Evolutionary conservation across 35 echinoderm and acorn worm species (phyloP).

Genomic region (Stichopus chloronotus): DNA sequence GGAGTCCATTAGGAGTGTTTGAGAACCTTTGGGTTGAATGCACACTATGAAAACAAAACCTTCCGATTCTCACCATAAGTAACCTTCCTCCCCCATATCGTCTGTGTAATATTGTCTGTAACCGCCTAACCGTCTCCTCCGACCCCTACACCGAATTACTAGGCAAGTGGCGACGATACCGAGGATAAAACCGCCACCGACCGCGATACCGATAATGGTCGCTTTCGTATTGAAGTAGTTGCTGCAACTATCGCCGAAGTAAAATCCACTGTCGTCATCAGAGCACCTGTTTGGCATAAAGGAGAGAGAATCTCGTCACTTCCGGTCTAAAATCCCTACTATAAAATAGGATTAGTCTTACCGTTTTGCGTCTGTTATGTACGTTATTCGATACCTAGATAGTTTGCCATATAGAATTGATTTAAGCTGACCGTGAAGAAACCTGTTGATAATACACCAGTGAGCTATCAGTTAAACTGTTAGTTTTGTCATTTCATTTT

Average conservation of each 20-base stretch:
- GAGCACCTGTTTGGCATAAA: not conserved
- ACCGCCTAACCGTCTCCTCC: conserved; percentile 4
- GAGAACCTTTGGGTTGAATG: too few relatives aligned
- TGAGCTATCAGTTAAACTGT: not conserved
- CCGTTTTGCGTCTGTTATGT: not conserved
- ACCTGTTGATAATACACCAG: not conserved
- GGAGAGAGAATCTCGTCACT: not conserved
- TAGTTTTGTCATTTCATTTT: too few relatives aligned
- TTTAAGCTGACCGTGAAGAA: not conserved
- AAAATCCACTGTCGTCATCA: conserved; percentile 5
- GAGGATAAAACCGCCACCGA: conserved; percentile 35
- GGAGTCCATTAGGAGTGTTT: too few relatives aligned
- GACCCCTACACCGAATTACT: not conserved
- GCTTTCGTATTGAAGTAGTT: conserved; percentile 6
- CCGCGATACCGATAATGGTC: not conserved
- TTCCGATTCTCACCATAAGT: conserved; percentile 5
- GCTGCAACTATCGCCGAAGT: conserved; percentile 16
- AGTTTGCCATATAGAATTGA: not conserved
- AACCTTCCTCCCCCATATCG: conserved; percentile 51
- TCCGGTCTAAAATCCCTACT: not conserved
- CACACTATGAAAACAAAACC: too few relatives aligned
- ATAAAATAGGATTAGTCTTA: not conserved
- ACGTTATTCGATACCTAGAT: not conserved
- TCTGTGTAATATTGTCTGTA: conserved; percentile 52
- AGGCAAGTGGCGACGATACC: conserved; percentile 3